These are phyloP conservation scores for Agrilus mali DNA, from an alignment of 2,888 invertebrate genomes.

Conservation along the genomic window DNA sequence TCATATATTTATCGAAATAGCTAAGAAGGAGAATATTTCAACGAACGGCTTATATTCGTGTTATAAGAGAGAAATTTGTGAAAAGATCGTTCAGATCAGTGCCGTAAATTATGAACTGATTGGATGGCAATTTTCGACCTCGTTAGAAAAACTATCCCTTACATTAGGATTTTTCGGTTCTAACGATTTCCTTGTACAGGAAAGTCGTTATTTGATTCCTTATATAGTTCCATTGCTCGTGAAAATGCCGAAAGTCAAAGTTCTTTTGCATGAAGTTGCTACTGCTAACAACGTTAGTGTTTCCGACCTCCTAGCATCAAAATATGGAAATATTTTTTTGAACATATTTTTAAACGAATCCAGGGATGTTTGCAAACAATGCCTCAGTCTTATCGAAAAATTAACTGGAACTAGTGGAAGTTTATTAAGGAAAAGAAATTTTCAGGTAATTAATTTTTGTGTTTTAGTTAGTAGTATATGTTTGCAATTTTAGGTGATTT, in stretches of 20 bases:
- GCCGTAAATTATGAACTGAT: constrained; percentile 43
- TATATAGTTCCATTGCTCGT: constrained; percentile 47
- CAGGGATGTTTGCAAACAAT: constrained; percentile 43
- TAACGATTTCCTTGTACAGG: constrained; percentile 55
- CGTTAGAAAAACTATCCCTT: constrained; percentile 47
- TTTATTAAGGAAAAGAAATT: constrained; percentile 50
- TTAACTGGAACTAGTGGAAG: constrained; percentile 44
- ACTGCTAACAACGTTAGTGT: constrained; percentile 43
- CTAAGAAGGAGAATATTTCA: constrained; percentile 39
- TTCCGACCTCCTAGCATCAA: constrained; percentile 47
- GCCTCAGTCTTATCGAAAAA: constrained; percentile 48
- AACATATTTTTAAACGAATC: constrained; percentile 53
- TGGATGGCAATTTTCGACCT: constrained; percentile 43
- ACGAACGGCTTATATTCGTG: constrained; percentile 47
- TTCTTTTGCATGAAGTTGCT: constrained; percentile 52
- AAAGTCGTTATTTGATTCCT: constrained; percentile 55
- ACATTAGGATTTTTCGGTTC: constrained; percentile 57
- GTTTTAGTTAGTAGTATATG: not conserved
- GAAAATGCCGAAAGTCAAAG: constrained; percentile 41
- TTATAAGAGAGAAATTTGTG: constrained; percentile 48
- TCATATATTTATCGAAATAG: constrained; percentile 43
- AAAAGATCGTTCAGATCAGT: constrained; percentile 42
- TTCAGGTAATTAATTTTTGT: constrained; percentile 31
- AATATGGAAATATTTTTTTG: constrained; percentile 59
- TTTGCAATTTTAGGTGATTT: constrained; percentile 36